A percentile compares a stretch with the other conserved stretches of the same genome.
Evolutionary conservation across 2,797 vertebrate genomes (phyloP).

Genomic region (Eleutherodactylus coqui): DNA sequence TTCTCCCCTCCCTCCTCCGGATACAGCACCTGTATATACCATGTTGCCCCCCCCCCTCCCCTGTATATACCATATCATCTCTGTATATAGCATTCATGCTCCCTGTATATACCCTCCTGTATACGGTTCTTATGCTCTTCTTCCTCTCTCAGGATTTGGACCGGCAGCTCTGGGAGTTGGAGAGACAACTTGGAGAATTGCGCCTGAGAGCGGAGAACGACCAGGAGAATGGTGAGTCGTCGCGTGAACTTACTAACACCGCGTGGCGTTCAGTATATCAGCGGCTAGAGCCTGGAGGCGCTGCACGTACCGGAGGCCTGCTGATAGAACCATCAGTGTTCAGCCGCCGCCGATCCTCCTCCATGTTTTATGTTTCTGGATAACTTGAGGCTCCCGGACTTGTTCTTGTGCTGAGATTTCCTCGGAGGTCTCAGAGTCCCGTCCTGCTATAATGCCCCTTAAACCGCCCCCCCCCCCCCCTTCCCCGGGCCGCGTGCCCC

Average conservation of each 20-base stretch:
- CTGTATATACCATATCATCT: background rate
- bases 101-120: background rate
- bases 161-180: constrained; percentile 77
- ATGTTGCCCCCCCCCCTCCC: no score
- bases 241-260: background rate
- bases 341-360: no score
- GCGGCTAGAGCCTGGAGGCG: no score
- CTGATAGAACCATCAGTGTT: no score
- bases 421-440: no score
- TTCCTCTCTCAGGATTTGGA: constrained; percentile 42
- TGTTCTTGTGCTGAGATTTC: no score
- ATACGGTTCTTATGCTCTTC: no score
- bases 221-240: constrained; percentile 43
- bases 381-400: no score
- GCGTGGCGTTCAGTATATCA: no score
- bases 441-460: background rate
- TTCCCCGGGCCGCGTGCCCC: background rate
- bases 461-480: background rate
- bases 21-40: no score
- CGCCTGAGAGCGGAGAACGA: constrained; percentile 75
- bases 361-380: no score
- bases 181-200: constrained; percentile 84
- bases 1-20: background rate
- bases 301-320: background rate
- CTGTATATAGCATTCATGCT: no score